Evolutionary conservation across 2,888 invertebrate genomes (phyloP), one percentile per base, ranked within the genome.

Genomic region (Cephonodes hylas): DNA sequence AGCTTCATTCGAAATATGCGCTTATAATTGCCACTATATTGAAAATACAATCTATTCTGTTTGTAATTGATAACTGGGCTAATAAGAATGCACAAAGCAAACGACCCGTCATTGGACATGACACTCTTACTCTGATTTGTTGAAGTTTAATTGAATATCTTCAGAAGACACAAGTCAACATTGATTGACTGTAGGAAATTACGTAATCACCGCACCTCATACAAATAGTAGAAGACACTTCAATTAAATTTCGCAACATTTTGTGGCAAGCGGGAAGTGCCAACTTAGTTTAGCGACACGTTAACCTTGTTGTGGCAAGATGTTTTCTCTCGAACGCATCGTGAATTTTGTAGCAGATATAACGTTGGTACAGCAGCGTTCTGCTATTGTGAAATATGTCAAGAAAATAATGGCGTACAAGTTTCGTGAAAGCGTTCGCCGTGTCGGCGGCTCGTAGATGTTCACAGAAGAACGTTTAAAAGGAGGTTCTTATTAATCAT

Each of bases 101-200:
- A 25, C n/a, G 18, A 15, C 27, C 75, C 79, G 78, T 73, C 77
- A n/a, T 77, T n/a, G n/a, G 80, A 83, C 77, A 77, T 81, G 82
- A 80, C 81, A 83, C 78, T 79, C 81, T 84, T 82, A 81, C 82
- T 75, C 77, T 77, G 78, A 79, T 77, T 81, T 82, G 76, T 74
- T 77, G 73, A 84, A 85, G 81, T 84, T 86, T 84, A 87, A 87
- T 86, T 85, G 84, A 86, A 86, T 77, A 79, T 81, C 73, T 72
- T 74, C 63, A 63, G 71, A 75, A 79, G 77, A 76, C 75, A 66
- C 71, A 70, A 71, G 67, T 69, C 66, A 57, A 70, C 61, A 81
- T 84, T 85, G 86, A 86, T 83, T 85, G 88, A 86, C 81, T 83
- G 42, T 62, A 79, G 86, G 86, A 88, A 89, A 88, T 88, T 82